A percentile compares a stretch with the other conserved stretches of the same genome.
Evolutionary conservation across 2,113 vertebrate species (phyloP).

Genomic region (Neopipo cinnamomea): DNA sequence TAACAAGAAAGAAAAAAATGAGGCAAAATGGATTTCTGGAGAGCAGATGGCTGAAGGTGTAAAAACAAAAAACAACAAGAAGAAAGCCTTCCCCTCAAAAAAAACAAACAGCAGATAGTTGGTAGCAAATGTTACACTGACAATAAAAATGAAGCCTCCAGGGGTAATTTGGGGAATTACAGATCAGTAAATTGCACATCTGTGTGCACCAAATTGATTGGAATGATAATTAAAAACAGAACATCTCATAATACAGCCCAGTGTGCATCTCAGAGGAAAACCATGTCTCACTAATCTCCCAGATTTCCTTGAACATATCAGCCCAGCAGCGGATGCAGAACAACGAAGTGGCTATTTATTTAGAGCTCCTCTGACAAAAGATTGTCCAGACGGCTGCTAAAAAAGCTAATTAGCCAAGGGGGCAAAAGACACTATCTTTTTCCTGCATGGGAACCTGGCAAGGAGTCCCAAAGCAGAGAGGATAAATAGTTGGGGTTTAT

Average conservation of each 20-base stretch:
- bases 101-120: conserved; percentile 10
- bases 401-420: neutral
- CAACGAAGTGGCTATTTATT: conserved; percentile 29
- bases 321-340: neutral
- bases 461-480: neutral
- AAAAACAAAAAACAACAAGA: conserved; percentile 1
- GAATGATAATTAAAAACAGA: conserved; percentile 66
- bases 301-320: neutral
- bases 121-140: conserved; percentile 49
- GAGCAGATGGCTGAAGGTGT: conserved; percentile 53
- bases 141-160: conserved; percentile 58
- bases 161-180: conserved; percentile 66
- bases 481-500: neutral
- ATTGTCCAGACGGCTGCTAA: neutral
- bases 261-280: conserved; percentile 34
- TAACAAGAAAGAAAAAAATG: conserved; percentile 8
- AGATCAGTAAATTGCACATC: conserved; percentile 66
- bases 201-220: conserved; percentile 63
- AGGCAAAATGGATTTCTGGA: conserved; percentile 2
- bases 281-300: neutral
- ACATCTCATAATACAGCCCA: conserved; percentile 59
- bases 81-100: neutral
- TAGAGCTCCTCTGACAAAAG: neutral
- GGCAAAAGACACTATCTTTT: neutral
- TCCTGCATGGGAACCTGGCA: neutral